Base-by-base conservation (phyloP, 2,113 vertebrate species). In the Cryptomyrus ogoouensis region DNA sequence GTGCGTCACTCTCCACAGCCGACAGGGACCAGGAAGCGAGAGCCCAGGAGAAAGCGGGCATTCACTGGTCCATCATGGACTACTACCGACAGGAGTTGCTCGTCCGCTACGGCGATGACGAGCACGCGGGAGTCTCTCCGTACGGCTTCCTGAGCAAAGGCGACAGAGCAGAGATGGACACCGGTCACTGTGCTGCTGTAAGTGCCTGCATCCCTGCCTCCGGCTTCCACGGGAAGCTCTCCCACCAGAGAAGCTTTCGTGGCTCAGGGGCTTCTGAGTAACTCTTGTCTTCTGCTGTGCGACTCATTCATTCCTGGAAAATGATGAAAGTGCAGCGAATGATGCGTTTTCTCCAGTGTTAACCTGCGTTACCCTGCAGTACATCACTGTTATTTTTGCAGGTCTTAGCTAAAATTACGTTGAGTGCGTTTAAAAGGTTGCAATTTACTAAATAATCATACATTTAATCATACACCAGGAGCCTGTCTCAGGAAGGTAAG, bases 1-100 rank as follows among this genome's bases (percentile, higher is more conserved):
- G n/a, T 15, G 21, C 19, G 58, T 42, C 46, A 5, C 52, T 49
- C 53, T 92, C 50, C 90, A 19, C 90, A 95, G 95, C 46, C 89
- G 90, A 92, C 58, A 92, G 92, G 89, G 92, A 94, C 89, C 93
- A 95, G 89, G 92, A 92, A 88, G 93, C 77, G 90, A 92, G 93
- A 77, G 94, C 90, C 58, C 94, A 89, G 91, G 92, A 92, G 0
- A 92, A 92, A 91, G 92, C 93, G 90, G 92, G 92, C 89, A 94
- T 66, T 84, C 91, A 92, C 0, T 93, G 95, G 87, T 93, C 94
- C 1, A 94, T 95, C 83, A 91, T 95, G 92, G 94, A 94, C 91
- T 93, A 95, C 90, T 95, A 95, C 90, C 95, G 95, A 27, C 94
- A 94, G 77, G 92, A 91, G 84, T 90, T 94, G 77, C 94, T 92